A percentile compares a stretch with the other conserved stretches of the same genome.
Conservation (phyloP, 1,140 invertebrate genomes). For the Archegozetes longisetosus region DNA sequence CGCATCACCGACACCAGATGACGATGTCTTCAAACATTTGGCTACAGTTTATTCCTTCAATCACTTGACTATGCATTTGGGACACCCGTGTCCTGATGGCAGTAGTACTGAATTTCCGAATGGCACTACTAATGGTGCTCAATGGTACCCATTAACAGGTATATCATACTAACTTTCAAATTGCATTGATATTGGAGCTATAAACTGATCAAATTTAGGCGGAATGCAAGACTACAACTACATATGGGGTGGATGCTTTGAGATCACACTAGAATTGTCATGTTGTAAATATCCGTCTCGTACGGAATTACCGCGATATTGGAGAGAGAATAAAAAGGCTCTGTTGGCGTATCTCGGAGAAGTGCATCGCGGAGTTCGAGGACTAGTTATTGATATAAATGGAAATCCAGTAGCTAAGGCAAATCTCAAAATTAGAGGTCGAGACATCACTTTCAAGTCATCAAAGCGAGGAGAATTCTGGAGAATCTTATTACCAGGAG, state of each 20-base stretch:
- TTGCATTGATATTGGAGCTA: background rate
- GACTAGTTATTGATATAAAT: conserved; percentile 63
- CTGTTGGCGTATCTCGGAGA: conserved; percentile 71
- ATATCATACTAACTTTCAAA: conserved; percentile 13
- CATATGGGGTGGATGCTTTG: conserved; percentile 93
- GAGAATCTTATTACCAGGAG: conserved; percentile 65
- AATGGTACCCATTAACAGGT: conserved; percentile 78
- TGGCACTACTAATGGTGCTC: conserved; percentile 80
- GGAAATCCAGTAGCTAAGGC: conserved; percentile 66
- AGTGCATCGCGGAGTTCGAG: conserved; percentile 54
- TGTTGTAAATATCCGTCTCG: conserved; percentile 89
- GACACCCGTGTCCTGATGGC: conserved; percentile 17
- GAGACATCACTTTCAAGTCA: conserved; percentile 70
- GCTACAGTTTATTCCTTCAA: conserved; percentile 26
- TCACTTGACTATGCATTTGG: conserved; percentile 30
- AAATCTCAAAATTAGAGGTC: conserved; percentile 59
- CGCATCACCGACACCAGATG: conserved; percentile 23
- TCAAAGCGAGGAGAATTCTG: conserved; percentile 87
- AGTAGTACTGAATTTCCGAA: conserved; percentile 52
- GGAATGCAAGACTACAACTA: conserved; percentile 97
- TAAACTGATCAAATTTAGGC: conserved; percentile 23
- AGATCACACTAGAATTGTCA: conserved; percentile 89
- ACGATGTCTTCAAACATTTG: conserved; percentile 26
- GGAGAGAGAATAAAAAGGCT: conserved; percentile 83
- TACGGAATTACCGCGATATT: conserved; percentile 68